Base-by-base conservation (phyloP, 2,888 invertebrate genomes). In the Drosophila sordidapex region DNA sequence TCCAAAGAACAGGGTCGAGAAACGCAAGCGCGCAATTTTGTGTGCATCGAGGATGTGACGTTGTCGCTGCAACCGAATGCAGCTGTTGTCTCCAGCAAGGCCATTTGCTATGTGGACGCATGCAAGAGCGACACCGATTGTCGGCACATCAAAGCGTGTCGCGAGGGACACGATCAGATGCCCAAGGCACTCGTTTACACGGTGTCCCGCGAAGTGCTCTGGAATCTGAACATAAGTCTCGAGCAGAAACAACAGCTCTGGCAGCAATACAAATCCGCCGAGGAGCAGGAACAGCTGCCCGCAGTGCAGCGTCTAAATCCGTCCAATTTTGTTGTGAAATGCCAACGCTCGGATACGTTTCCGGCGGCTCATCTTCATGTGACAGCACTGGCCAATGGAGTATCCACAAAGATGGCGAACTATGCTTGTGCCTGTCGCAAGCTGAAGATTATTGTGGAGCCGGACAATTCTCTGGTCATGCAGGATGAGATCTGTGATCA, bases 21-120 rank as follows among this genome's bases (percentile, higher is more conserved):
- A 49, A 68, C 95, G 1, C 96, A 96, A 72, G 95, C 95, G 63
- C 93, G 97, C 48, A 96, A 96, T 31, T 97, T 97, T 92, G 97
- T 97, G 2, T 96, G 96, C 74, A 89, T 93, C 92, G 82, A 94
- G 91, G 83, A 93, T 91, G 76, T 93, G 81, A 89, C 92, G 4
- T 78, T 93, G 35, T 90, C 92, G 13, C 90, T 93, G 77, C 93
- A 93, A 60, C 76, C 78, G 1, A 92, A 93, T 56, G 92, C 93
- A 1, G 90, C 92, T 2, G 85, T 91, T 51, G 89, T 92, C 7
- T 91, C 90, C 48, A 83, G 91, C 49, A 90, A 91, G 54, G 90
- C 91, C 2, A 70, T 83, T 21, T 92, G 92, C 48, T 89, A 83
- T 76, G 90, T 90, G 4, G 91, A 91, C 25, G 88, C 87, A 0